These are phyloP conservation scores for Pentamera pediparva DNA, from an alignment of 53 echinoderm and acorn worm genomes.

Conservation along the genomic window DNA sequence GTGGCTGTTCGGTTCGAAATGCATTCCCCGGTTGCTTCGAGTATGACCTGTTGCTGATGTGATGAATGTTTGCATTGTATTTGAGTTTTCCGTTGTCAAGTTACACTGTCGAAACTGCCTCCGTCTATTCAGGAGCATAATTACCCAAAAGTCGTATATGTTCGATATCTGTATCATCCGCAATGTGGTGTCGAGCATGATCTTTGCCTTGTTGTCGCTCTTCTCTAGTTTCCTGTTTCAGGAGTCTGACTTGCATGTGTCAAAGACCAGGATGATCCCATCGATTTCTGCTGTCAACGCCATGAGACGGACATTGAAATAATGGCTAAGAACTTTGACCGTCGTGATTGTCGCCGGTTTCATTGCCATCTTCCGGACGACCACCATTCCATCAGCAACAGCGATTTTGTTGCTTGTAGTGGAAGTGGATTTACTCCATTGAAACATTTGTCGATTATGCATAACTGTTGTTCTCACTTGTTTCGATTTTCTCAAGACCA, in stretches of 20 bases:
- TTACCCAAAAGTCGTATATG: slow-evolving; percentile 40
- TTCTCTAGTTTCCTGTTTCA: slow-evolving; percentile 28
- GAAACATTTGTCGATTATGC: slow-evolving; percentile 2
- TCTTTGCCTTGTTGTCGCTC: slow-evolving; percentile 18
- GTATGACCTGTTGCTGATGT: slow-evolving; percentile 40
- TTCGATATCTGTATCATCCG: slow-evolving; percentile 50
- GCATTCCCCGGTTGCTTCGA: slow-evolving; percentile 27
- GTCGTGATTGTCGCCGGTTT: slow-evolving; percentile 5
- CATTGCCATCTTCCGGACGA: slow-evolving; percentile 30
- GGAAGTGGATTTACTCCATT: neutral
- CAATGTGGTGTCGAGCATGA: slow-evolving; percentile 30
- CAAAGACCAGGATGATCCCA: slow-evolving; percentile 46
- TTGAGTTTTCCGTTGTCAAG: slow-evolving; percentile 24
- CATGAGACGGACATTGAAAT: slow-evolving; percentile 33
- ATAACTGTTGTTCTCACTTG: slow-evolving; percentile 34
- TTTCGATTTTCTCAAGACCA: neutral
- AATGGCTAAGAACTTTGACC: slow-evolving; percentile 35
- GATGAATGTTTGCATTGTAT: slow-evolving; percentile 37
- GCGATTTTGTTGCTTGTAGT: slow-evolving; percentile 1
- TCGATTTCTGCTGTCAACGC: slow-evolving; percentile 22
- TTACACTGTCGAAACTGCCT: slow-evolving; percentile 37
- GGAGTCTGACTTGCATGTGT: slow-evolving; percentile 47
- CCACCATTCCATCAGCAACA: slow-evolving; percentile 41
- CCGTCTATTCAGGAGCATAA: slow-evolving; percentile 37
- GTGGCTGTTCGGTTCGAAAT: slow-evolving; percentile 48